Evolutionary conservation across 2,797 vertebrate species (phyloP).

Genomic region (Ctenosaura bakeri): DNA sequence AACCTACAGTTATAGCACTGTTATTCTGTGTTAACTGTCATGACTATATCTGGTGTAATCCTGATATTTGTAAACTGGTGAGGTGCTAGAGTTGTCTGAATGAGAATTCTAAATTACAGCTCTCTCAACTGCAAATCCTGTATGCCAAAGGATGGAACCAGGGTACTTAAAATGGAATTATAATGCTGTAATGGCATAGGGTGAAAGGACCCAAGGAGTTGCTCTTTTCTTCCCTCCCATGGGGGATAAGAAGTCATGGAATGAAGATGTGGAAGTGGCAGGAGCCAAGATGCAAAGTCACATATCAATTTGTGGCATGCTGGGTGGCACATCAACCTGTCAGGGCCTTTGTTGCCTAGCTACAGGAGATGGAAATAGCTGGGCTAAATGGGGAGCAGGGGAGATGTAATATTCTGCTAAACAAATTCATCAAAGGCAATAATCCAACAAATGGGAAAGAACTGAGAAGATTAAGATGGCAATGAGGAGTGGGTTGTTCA

Average conservation of each 20-base stretch:
- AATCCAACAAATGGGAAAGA: not conserved
- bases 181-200: too few species aligned
- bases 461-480: conserved; percentile 21
- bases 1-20: too few species aligned
- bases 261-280: conserved; percentile 20
- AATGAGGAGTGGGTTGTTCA: not conserved
- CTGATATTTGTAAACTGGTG: too few species aligned
- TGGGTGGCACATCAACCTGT: not conserved
- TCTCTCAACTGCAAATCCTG: too few species aligned
- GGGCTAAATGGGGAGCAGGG: not conserved
- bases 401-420: not conserved
- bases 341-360: not conserved
- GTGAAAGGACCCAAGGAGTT: not conserved
- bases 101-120: too few species aligned
- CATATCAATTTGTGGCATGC: not conserved
- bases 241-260: not conserved
- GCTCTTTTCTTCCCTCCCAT: not conserved
- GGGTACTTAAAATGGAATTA: too few species aligned
- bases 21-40: too few species aligned
- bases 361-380: not conserved
- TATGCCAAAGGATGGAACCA: too few species aligned
- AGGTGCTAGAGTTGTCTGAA: too few species aligned
- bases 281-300: fast-evolving
- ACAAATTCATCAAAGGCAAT: conserved; percentile 5
- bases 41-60: too few species aligned